phyloP scores from a whole-genome alignment of 2,113 vertebrate genomes.

The Ia io region DNA sequence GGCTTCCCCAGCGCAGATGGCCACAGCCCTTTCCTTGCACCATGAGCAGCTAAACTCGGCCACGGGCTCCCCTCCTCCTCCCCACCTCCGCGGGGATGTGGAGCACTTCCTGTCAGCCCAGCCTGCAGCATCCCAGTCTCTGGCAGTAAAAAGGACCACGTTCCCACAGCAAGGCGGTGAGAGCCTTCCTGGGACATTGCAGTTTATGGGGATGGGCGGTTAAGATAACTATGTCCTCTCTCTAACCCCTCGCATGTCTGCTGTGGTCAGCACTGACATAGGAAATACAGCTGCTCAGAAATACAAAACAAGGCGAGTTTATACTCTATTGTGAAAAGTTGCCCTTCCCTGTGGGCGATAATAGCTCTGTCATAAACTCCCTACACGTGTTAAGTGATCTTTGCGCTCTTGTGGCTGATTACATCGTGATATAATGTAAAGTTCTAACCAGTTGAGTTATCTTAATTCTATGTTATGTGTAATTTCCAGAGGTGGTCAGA shows the following conservation, averaged over 20 bases:
- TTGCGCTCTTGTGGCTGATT: neutral
- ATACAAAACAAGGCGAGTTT: neutral
- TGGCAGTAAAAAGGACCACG: neutral
- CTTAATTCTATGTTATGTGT: neutral
- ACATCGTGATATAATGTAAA: neutral
- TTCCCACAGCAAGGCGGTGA: neutral
- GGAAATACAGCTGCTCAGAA: neutral
- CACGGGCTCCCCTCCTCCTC: neutral
- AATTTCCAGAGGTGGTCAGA: neutral
- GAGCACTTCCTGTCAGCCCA: neutral
- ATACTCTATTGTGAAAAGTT: neutral
- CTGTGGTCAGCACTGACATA: neutral
- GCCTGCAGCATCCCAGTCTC: neutral
- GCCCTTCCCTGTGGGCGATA: neutral
- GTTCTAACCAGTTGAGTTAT: neutral
- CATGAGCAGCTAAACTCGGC: neutral
- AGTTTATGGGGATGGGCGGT: neutral
- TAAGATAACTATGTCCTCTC: neutral
- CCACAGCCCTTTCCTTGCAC: neutral
- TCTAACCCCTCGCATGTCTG: neutral
- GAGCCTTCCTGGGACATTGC: neutral
- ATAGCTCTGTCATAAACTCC: neutral
- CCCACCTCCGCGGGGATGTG: no score
- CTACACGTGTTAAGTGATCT: neutral
- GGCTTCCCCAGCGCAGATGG: neutral